Conservation (phyloP, 2,797 vertebrate genomes). For the Thalassophryne amazonica region DNA sequence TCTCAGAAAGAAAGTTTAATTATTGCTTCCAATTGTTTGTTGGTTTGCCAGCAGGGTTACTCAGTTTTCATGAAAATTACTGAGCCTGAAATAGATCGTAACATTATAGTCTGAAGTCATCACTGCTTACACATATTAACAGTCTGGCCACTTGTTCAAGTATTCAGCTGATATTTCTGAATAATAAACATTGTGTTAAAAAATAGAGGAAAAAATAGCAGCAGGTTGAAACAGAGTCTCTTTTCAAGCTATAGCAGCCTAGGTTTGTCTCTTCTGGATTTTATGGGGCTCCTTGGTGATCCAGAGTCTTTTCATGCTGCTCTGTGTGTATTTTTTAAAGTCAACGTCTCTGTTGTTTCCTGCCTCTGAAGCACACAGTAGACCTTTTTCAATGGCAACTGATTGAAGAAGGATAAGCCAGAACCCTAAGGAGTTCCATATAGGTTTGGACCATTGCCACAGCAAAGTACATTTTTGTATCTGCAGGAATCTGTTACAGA, state of each 20-base stretch:
- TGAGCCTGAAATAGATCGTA: no score
- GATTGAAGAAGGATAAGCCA: slow-evolving; percentile 61
- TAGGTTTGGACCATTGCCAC: slow-evolving; percentile 50
- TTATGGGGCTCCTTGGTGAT: slow-evolving; percentile 12
- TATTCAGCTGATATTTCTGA: no score
- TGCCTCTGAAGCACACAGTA: slow-evolving; percentile 25
- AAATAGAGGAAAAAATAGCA: background rate
- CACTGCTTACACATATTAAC: no score
- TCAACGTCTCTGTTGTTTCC: slow-evolving; percentile 19
- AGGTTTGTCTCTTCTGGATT: slow-evolving; percentile 12
- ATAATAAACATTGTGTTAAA: no score
- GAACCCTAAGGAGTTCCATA: slow-evolving; percentile 46
- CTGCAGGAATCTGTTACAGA: slow-evolving; percentile 21
- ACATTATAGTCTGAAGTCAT: no score
- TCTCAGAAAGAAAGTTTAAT: no score
- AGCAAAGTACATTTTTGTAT: slow-evolving; percentile 41
- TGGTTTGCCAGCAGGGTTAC: no score
- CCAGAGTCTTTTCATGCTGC: slow-evolving; percentile 4
- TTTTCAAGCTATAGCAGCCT: background rate
- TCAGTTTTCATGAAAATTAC: no score
- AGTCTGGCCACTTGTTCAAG: no score
- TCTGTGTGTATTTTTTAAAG: slow-evolving; percentile 27
- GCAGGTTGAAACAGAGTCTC: background rate
- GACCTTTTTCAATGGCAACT: slow-evolving; percentile 52
- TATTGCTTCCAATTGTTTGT: no score